Conservation (phyloP, 2,797 vertebrate species). For the Sebastolobus altivelis region DNA sequence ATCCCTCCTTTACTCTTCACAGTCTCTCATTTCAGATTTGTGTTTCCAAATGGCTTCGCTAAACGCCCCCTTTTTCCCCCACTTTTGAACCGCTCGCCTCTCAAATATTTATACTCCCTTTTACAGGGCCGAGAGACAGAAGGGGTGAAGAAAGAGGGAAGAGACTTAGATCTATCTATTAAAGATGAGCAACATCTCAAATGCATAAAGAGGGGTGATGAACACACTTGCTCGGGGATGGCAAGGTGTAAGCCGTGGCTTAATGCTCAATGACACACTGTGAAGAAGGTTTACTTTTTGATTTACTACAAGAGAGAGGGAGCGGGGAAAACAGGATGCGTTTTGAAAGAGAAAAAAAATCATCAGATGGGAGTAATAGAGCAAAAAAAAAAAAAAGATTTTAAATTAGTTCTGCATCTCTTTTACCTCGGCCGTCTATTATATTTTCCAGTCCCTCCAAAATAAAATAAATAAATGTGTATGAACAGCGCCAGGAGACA, state of each 20-base stretch:
- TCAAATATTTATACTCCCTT: slow-evolving; percentile 84
- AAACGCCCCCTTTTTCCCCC: slow-evolving; percentile 70
- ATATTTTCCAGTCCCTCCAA: slow-evolving; percentile 30
- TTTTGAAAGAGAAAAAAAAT: slow-evolving; percentile 25
- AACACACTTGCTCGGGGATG: slow-evolving; percentile 54
- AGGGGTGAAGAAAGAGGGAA: slow-evolving; percentile 65
- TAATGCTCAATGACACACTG: slow-evolving; percentile 58
- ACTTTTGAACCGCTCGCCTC: slow-evolving; percentile 73
- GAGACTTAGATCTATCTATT: slow-evolving; percentile 77
- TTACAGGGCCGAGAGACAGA: slow-evolving; percentile 66
- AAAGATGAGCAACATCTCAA: slow-evolving; percentile 82
- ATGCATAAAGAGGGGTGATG: slow-evolving; percentile 77
- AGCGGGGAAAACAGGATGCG: slow-evolving; percentile 19
- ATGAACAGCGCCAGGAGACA: slow-evolving; percentile 22
- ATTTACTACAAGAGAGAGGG: slow-evolving; percentile 42
- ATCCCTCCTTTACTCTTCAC: slow-evolving; percentile 56
- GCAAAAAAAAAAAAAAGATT: slow-evolving; percentile 40
- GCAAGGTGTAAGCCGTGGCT: slow-evolving; percentile 71
- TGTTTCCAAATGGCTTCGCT: slow-evolving; percentile 74
- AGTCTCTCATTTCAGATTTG: slow-evolving; percentile 76
- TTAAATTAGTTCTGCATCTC: slow-evolving; percentile 45
- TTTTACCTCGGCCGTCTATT: slow-evolving; percentile 23
- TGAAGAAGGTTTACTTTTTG: slow-evolving; percentile 47
- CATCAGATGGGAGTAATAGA: slow-evolving; percentile 21
- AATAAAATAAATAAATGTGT: slow-evolving; percentile 21